Conservation (phyloP, 2,888 invertebrate species). For the Cantharis rufa region DNA sequence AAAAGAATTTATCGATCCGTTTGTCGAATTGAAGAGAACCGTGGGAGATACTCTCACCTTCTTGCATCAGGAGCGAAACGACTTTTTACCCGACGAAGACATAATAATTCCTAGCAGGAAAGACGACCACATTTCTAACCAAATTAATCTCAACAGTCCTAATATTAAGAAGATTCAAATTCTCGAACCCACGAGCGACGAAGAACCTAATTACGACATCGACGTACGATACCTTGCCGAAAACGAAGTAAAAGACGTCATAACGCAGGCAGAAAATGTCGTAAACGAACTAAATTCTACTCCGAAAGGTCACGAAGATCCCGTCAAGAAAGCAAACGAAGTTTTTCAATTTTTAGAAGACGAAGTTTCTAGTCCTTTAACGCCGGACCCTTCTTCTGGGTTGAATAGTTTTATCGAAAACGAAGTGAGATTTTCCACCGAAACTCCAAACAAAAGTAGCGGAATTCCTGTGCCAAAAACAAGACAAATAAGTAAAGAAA, state of each 20-base stretch:
- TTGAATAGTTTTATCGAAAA: constrained; percentile 11
- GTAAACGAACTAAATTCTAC: constrained; percentile 46
- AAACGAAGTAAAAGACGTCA: constrained; percentile 47
- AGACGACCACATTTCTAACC: constrained; percentile 51
- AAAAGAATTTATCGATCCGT: constrained; percentile 37
- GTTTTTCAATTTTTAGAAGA: constrained; percentile 54
- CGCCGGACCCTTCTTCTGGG: constrained; percentile 5
- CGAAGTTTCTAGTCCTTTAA: constrained; percentile 46
- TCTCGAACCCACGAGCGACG: neutral
- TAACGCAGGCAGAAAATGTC: constrained; percentile 49
- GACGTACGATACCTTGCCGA: constrained; percentile 33
- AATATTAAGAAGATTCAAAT: constrained; percentile 38
- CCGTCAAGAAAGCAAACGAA: constrained; percentile 48
- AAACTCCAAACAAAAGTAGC: constrained; percentile 32
- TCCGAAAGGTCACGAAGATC: constrained; percentile 44
- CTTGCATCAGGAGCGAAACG: constrained; percentile 54
- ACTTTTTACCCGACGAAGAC: constrained; percentile 53
- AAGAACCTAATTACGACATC: constrained; percentile 6
- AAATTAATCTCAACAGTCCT: constrained; percentile 45
- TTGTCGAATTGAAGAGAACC: constrained; percentile 49
- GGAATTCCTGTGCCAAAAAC: constrained; percentile 49
- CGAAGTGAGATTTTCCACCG: constrained; percentile 6
- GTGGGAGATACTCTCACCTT: constrained; percentile 54
- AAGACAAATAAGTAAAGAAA: constrained; percentile 39
- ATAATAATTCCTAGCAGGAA: constrained; percentile 53